A percentile compares a stretch with the other conserved stretches of the same genome.
phyloP scores from a whole-genome alignment of 1,140 invertebrate species.

The Listronotus bonariensis region DNA sequence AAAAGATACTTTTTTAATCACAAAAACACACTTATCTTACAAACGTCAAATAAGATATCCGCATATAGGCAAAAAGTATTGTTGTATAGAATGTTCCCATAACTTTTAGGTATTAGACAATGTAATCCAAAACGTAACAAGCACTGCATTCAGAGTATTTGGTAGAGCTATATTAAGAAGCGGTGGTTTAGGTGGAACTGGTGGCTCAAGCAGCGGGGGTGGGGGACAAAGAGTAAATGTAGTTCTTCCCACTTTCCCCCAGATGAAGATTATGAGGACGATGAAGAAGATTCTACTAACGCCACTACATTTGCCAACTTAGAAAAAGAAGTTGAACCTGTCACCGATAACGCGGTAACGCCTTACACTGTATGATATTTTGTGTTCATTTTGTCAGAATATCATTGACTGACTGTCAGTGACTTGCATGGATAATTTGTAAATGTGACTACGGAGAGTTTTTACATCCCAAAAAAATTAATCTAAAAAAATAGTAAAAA shows the following conservation, averaged over 20 bases:
- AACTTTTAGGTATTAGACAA: slow-evolving; percentile 53
- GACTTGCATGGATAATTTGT: neutral
- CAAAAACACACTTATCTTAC: neutral
- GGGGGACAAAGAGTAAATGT: slow-evolving; percentile 60
- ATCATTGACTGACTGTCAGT: slow-evolving; percentile 5
- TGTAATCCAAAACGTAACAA: slow-evolving; percentile 54
- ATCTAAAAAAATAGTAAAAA: no score
- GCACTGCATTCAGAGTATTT: slow-evolving; percentile 55
- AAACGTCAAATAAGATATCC: no score
- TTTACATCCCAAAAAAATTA: no score
- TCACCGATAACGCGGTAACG: slow-evolving; percentile 20
- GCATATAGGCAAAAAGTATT: no score
- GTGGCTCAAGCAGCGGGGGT: slow-evolving; percentile 54
- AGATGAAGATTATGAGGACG: slow-evolving; percentile 57
- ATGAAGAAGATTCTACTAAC: slow-evolving; percentile 43
- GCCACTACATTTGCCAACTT: slow-evolving; percentile 10
- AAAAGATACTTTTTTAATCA: slow-evolving; percentile 1
- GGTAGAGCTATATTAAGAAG: slow-evolving; percentile 57
- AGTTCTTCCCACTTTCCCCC: slow-evolving; percentile 61
- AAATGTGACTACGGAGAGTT: neutral
- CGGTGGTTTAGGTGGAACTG: slow-evolving; percentile 57
- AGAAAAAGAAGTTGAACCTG: slow-evolving; percentile 9
- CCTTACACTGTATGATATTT: slow-evolving; percentile 30
- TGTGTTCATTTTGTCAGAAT: slow-evolving; percentile 21
- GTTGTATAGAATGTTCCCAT: neutral